These are phyloP conservation scores for Sisyra nigra DNA, from an alignment of 2,888 invertebrate genomes.

Conservation along the genomic window DNA sequence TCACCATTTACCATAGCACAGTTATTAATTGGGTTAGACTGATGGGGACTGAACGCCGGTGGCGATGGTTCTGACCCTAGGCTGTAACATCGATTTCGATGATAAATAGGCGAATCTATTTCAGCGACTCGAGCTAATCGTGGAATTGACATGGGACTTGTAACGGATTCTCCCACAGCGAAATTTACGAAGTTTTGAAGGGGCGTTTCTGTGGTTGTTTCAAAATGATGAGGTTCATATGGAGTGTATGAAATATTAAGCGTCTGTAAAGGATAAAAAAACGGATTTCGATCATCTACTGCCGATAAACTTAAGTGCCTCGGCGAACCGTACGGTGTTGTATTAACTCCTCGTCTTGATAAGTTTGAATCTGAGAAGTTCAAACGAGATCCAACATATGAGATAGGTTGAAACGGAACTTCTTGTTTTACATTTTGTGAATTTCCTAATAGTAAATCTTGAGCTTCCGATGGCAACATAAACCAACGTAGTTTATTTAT, in stretches of 20 bases:
- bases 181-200: conserved; percentile 25
- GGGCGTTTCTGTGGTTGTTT: conserved; percentile 27
- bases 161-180: conserved; percentile 50
- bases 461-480: conserved; percentile 76
- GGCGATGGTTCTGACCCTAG: conserved; percentile 36
- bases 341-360: conserved; percentile 7
- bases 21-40: conserved; percentile 27
- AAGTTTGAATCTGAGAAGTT: conserved; percentile 11
- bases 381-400: conserved; percentile 26
- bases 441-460: conserved; percentile 52
- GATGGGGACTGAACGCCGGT: conserved; percentile 39
- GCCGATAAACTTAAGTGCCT: conserved; percentile 55
- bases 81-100: conserved; percentile 46
- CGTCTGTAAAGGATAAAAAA: conserved; percentile 19
- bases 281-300: conserved; percentile 31
- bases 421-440: conserved; percentile 62
- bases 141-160: conserved; percentile 25
- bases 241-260: conserved; percentile 13
- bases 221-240: conserved; percentile 21
- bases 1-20: conserved; percentile 61
- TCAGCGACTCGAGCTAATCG: conserved; percentile 18
- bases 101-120: conserved; percentile 16
- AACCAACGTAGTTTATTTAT: conserved; percentile 71
- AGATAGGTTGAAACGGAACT: conserved; percentile 56
- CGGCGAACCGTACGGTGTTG: conserved; percentile 27